These are phyloP conservation scores for Hylomyscus alleni DNA, from an alignment of 2,797 vertebrate species.

Conservation along the genomic window DNA sequence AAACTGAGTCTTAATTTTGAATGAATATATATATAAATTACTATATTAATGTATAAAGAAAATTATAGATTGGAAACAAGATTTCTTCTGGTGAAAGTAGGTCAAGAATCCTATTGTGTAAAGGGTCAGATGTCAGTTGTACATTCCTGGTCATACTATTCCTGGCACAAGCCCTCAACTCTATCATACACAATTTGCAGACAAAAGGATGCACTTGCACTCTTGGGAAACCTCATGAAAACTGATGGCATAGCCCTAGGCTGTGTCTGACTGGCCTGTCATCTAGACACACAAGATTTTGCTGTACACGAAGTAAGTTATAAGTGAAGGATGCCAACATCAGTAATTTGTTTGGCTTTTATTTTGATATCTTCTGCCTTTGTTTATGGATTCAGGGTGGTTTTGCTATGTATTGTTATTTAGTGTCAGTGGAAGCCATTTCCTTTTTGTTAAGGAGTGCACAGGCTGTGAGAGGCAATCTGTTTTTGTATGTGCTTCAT, in stretches of 20 bases:
- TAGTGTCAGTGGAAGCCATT: neutral
- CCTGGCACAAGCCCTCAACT: neutral
- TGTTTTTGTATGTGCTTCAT: neutral
- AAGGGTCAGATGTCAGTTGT: neutral
- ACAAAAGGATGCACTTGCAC: neutral
- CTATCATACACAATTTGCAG: neutral
- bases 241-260: neutral
- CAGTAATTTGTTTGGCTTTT: conserved; percentile 21
- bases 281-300: neutral
- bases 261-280: neutral
- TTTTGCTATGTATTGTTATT: neutral
- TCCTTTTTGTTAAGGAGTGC: conserved; percentile 58
- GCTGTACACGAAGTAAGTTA: neutral
- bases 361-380: conserved; percentile 17
- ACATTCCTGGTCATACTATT: neutral
- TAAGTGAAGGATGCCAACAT: neutral
- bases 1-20: conserved; percentile 17
- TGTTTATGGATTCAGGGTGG: neutral
- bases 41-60: neutral
- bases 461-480: neutral
- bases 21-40: neutral
- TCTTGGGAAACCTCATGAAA: neutral
- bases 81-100: conserved; percentile 22
- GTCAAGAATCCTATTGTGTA: neutral
- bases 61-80: neutral